Base-by-base conservation (phyloP, 2,888 invertebrate genomes). In the Agrochola litura region DNA sequence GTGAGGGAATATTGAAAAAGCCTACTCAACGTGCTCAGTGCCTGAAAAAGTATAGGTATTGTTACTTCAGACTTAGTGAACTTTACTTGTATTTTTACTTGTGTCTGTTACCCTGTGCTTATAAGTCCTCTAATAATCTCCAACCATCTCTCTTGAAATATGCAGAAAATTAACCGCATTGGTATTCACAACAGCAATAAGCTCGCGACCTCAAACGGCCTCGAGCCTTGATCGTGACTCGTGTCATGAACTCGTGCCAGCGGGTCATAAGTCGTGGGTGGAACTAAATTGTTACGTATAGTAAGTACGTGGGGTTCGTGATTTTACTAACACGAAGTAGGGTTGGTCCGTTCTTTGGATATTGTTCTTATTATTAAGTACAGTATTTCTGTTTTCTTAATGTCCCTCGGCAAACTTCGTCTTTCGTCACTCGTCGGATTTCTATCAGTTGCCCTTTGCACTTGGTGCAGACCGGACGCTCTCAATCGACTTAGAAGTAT, bases 181-280 rank as follows among this genome's bases (percentile, higher is more conserved):
- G n/a, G 54, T 71, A 68, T 71, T 67, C 60, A 80, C 2, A 2
- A 52, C 58, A 66, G 67, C 68, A 37, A 72, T 61, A 19, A 54
- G 37, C 56, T 2, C 43, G 64, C 63, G 84, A 74, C 82, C 82
- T 82, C 73, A 63, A 84, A 63, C 76, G 85, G 73, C 83, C 86
- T 84, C 86, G 56, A 63, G 66, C 43, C 52, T 64, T 81, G 56
- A 64, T 81, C 83, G 76, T 85, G 85, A 81, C 85, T 83, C 43
- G 69, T 30, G 56, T 43, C 78, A 37, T 75, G 61, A 75, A 61
- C 81, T 77, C 72, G 72, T 56, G 60, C 46, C 1, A 37, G 3
- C 9, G 58, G 54, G 54, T 46, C 66, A 41, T n/a, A 63, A 64
- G 70, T 60, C 76, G 69, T 73, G 77, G 70, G 63, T 81, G 81